Conservation (phyloP, 2,113 vertebrate species). For the Dipodomys ordii region DNA sequence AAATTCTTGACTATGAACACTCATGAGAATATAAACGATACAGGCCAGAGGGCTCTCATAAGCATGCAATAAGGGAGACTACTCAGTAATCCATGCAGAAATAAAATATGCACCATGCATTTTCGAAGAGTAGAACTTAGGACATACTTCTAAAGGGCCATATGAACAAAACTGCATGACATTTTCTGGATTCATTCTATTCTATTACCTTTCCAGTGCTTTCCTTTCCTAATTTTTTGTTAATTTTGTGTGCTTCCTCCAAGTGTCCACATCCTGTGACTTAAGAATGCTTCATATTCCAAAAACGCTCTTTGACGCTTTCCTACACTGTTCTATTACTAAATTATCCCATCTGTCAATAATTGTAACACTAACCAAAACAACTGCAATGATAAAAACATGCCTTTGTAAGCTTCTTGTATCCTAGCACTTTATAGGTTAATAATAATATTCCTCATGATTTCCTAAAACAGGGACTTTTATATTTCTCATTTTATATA, state of each 20-base stretch:
- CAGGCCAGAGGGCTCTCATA: not conserved
- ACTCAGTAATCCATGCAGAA: not conserved
- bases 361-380: not conserved
- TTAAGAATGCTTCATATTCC: not conserved
- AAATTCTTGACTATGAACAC: conserved; percentile 67
- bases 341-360: not conserved
- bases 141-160: not conserved
- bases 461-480: not conserved
- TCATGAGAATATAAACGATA: conserved; percentile 63
- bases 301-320: not conserved
- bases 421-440: not conserved
- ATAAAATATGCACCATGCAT: not conserved
- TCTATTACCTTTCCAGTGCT: not conserved
- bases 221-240: not conserved
- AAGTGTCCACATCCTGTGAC: not conserved
- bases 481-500: not conserved
- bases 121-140: not conserved
- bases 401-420: not conserved
- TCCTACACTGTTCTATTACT: not conserved
- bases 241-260: not conserved
- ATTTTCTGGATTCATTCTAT: not conserved
- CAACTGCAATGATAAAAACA: not conserved
- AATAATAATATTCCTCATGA: not conserved
- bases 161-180: not conserved
- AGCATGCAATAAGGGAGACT: conserved; percentile 21